Evolutionary conservation across 1,140 invertebrate species (phyloP), one percentile per base, ranked within the genome.

Genomic region (Ditylenchus dipsaci): DNA sequence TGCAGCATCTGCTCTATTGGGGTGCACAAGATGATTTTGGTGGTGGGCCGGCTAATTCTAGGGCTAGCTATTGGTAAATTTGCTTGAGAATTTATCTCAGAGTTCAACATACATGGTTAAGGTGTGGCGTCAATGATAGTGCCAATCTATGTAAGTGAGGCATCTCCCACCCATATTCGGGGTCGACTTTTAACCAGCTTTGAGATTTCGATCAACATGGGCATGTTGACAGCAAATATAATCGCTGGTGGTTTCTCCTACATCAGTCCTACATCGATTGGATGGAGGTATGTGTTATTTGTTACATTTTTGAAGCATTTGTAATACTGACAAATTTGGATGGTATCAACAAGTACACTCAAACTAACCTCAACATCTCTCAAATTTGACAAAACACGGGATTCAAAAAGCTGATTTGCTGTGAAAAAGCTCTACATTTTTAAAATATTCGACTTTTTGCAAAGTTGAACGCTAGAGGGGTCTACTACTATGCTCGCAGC

Each of bases 81-180:
- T 45, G n/a, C n/a, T n/a, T n/a, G n/a, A n/a, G n/a, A n/a, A n/a
- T n/a, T n/a, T n/a, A n/a, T n/a, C n/a, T n/a, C n/a, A n/a, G n/a
- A n/a, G n/a, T n/a, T n/a, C n/a, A n/a, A n/a, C n/a, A n/a, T n/a
- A n/a, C n/a, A n/a, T n/a, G n/a, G n/a, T 78, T 19, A 74, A 87
- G 87, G 87, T 68, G 78, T 88, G 49, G 85, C 87, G 13, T 88
- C 88, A 3, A 88, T 87, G 81, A 85, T 85, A n/a, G 86, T 88
- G 7, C 88, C 88, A 1, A 86, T 88, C 80, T 89, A 88, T 77
- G 85, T 89, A 29, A 86, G 87, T 7, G 88, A 88, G 80, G 85
- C 86, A 33, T 84, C 88, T 1, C 86, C 87, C 0, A 71, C 84
- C n/a, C 79, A 87, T 65, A 81, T 84, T 26, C 79, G 88, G 29